phyloP scores from a whole-genome alignment of 2,113 vertebrate genomes.

The Tragelaphus strepsiceros region DNA sequence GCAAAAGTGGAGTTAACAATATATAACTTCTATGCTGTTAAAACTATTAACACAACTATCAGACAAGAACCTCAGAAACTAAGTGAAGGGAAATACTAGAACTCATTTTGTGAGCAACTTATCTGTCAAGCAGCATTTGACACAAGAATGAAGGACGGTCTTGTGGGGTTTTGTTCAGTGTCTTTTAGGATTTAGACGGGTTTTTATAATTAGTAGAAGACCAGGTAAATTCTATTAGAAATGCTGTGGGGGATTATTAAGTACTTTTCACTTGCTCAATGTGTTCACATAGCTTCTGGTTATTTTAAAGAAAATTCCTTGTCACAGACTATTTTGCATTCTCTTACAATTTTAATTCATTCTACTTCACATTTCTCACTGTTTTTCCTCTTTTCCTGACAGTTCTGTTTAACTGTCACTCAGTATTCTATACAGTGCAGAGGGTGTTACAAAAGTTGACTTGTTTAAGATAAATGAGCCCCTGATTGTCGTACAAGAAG shows the following conservation, averaged over 20 bases:
- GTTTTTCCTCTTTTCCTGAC: conserved; percentile 70
- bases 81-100: background rate
- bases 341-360: conserved; percentile 69
- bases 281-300: conserved; percentile 62
- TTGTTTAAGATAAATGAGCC: conserved; percentile 81
- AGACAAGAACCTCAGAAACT: background rate
- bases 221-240: conserved; percentile 62
- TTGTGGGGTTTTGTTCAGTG: conserved; percentile 47
- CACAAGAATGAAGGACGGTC: conserved; percentile 40
- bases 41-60: background rate
- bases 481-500: conserved; percentile 76
- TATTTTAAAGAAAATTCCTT: conserved; percentile 72
- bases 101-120: conserved; percentile 32
- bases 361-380: conserved; percentile 71
- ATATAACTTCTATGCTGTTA: background rate
- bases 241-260: conserved; percentile 64
- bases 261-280: conserved; percentile 67
- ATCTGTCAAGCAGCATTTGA: conserved; percentile 16
- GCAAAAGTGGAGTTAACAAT: background rate
- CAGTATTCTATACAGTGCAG: conserved; percentile 75
- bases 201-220: conserved; percentile 44
- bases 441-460: conserved; percentile 80
- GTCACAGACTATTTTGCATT: conserved; percentile 77
- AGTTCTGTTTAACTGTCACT: conserved; percentile 71
- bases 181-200: conserved; percentile 49